Evolutionary conservation across 2,888 invertebrate species (phyloP), one percentile per base, ranked within the genome.

Genomic region (Heteromyza rotundicornis): DNA sequence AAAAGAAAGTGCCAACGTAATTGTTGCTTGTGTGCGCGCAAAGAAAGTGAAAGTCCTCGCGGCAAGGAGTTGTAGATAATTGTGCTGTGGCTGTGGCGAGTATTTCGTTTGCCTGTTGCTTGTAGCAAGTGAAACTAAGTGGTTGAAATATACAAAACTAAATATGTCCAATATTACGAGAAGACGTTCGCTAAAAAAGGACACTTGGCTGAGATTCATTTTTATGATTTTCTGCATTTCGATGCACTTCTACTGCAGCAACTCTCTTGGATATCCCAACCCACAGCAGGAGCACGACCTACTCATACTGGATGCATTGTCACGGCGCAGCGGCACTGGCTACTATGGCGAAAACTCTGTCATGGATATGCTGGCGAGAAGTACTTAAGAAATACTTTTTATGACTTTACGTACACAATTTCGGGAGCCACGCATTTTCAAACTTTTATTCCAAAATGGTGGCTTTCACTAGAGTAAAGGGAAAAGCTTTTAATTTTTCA

Each of bases 281-380:
- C 72, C 80, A 2, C 86, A 89, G 68, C 92, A 92, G 75, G 90
- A 92, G 67, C 91, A 92, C 74, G 92, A 92, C 70, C 86, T 91
- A 65, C 83, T 92, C 66, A 83, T 92, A 51, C 82, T 92, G 73
- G 91, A 91, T 64, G 90, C 91, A 0, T 80, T 92, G 50, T 90
- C 89, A 1, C 87, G 90, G 57, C 86, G 90, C 68, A 80, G 80
- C 65, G 74, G 77, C 52, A 70, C 77, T 47, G 76, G 77, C 52
- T 80, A 80, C 66, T 82, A 91, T 72, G 88, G 86, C 65, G 86
- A 87, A 67, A 86, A 89, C 72, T 90, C 91, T 54, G 89, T 94
- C 66, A 91, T 93, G 87, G 92, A 93, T 80, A 89, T 93, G 86
- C 85, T 94, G 75, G 92, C 92, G 65, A 89, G 92, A 88, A 93